A percentile compares a stretch with the other conserved stretches of the same genome.
Conservation (phyloP, 2,888 invertebrate species). For the Tipula confusa region DNA sequence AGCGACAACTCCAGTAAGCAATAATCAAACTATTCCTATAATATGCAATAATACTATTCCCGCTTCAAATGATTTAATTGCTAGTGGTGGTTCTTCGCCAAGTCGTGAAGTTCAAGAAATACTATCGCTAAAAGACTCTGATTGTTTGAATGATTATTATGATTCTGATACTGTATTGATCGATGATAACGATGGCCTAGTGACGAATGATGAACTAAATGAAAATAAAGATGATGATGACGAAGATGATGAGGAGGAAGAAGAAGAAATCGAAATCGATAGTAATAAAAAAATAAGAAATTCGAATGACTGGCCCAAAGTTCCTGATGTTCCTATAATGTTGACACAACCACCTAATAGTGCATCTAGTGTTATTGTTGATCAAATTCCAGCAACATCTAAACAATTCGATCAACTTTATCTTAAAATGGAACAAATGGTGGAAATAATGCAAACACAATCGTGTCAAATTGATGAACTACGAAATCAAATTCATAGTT, state of each 20-base stretch:
- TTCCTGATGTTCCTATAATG: constrained; percentile 42
- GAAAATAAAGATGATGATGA: neutral
- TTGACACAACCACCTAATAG: constrained; percentile 45
- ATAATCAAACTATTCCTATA: neutral
- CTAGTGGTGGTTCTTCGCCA: constrained; percentile 83
- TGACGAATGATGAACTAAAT: neutral
- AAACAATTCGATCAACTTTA: constrained; percentile 40
- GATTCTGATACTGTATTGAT: constrained; percentile 31
- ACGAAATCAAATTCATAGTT: constrained; percentile 46
- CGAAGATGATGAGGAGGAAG: neutral
- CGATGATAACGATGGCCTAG: constrained; percentile 33
- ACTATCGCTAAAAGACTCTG: constrained; percentile 61
- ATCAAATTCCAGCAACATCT: neutral
- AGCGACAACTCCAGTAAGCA: neutral
- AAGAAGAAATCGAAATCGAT: neutral
- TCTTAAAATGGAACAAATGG: constrained; percentile 44
- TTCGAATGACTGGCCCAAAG: constrained; percentile 41
- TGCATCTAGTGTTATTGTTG: neutral
- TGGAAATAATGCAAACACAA: constrained; percentile 53
- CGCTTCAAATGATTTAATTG: constrained; percentile 41
- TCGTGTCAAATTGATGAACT: constrained; percentile 51
- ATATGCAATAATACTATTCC: neutral
- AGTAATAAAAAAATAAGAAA: neutral
- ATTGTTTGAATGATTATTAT: constrained; percentile 34
- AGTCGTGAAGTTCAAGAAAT: constrained; percentile 88